A percentile compares a stretch with the other conserved stretches of the same genome.
Conservation (phyloP, 2,888 invertebrate genomes). For the Lochmaea crataegi region DNA sequence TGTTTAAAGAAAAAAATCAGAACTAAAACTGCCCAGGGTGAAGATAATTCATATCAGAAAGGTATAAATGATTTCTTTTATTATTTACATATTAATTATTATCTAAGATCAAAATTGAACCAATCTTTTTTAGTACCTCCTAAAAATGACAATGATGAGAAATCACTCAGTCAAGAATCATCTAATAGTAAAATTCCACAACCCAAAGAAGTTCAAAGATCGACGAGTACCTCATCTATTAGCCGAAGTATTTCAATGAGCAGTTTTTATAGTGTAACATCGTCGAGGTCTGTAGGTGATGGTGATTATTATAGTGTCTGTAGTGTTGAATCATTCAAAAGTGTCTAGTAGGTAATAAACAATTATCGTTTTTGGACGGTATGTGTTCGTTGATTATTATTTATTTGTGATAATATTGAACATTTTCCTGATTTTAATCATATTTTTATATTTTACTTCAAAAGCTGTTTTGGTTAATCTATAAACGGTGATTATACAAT, state of each 20-base stretch:
- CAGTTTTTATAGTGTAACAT: slow-evolving; percentile 27
- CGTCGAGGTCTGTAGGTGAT: slow-evolving; percentile 23
- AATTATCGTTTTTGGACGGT: neutral
- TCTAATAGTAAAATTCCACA: neutral
- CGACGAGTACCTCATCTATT: neutral
- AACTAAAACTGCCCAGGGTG: neutral
- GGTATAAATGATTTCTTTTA: neutral
- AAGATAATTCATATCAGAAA: neutral
- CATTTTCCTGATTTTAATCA: no score
- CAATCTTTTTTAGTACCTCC: neutral
- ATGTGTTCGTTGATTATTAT: neutral
- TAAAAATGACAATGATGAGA: neutral
- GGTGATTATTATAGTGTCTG: slow-evolving; percentile 25
- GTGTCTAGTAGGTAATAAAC: slow-evolving; percentile 17
- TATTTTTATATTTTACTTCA: no score
- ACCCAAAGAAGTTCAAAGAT: neutral
- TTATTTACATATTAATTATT: neutral
- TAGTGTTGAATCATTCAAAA: slow-evolving; percentile 26
- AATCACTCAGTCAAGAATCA: neutral
- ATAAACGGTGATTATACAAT: no score
- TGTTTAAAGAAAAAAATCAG: neutral
- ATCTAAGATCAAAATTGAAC: neutral
- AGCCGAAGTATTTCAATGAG: slow-evolving; percentile 16
- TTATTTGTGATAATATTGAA: no score
- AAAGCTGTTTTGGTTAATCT: no score